phyloP scores from a whole-genome alignment of 2,113 vertebrate genomes.

The Pelusios castaneus region DNA sequence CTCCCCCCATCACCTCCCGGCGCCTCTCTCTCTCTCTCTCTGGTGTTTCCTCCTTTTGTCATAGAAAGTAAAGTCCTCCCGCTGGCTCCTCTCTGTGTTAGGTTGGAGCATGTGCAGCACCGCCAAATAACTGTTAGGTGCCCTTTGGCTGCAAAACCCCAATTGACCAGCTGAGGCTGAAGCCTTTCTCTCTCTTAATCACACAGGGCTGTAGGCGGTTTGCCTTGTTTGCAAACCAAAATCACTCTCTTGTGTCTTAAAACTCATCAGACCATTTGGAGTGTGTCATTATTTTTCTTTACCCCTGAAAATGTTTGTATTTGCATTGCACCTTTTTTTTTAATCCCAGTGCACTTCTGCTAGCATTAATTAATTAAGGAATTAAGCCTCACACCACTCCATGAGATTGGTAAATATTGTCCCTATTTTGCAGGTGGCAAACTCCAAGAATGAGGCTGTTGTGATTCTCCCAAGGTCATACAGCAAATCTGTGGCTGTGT shows the following conservation, averaged over 20 bases:
- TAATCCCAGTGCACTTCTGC: fast-evolving
- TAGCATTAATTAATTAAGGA: fast-evolving
- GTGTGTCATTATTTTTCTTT: fast-evolving
- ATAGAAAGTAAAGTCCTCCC: neutral
- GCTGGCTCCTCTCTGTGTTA: neutral
- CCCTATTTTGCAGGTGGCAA: neutral
- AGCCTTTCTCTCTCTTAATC: neutral
- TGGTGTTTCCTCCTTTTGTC: neutral
- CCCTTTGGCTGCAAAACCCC: neutral
- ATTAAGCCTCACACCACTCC: fast-evolving
- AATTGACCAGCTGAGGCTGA: neutral
- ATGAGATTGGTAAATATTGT: neutral
- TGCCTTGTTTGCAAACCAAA: neutral
- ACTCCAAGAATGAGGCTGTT: neutral
- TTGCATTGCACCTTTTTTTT: fast-evolving
- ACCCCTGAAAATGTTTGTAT: fast-evolving
- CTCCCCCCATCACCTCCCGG: neutral
- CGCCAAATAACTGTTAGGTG: too few relatives aligned
- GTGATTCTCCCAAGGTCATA: fast-evolving
- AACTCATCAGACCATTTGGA: neutral
- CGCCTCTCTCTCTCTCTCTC: neutral
- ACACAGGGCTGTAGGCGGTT: neutral
- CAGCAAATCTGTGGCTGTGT: neutral
- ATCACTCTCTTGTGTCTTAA: neutral
- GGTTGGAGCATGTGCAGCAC: too few relatives aligned